Conservation (phyloP, 2,888 invertebrate genomes). For the Tipula helvola region DNA sequence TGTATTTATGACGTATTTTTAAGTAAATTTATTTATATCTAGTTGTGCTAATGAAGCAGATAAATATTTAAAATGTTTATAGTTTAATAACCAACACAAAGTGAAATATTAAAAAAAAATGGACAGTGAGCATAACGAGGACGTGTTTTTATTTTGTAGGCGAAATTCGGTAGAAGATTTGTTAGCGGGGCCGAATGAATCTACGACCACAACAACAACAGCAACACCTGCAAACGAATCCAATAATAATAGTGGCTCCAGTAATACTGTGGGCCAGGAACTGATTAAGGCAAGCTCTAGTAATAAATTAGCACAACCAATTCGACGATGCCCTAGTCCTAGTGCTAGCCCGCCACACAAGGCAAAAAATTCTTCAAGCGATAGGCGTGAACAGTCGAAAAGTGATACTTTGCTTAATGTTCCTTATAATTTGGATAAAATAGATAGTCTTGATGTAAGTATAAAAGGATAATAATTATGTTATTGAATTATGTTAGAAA, state of each 20-base stretch:
- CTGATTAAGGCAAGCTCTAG: background rate
- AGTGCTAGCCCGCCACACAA: background rate
- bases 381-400: slow-evolving; percentile 12
- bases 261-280: background rate
- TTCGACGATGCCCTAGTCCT: slow-evolving; percentile 5
- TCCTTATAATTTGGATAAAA: slow-evolving; percentile 16
- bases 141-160: slow-evolving; percentile 31
- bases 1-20: background rate
- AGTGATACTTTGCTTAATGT: slow-evolving; percentile 17
- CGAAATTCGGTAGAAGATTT: slow-evolving; percentile 53
- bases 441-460: slow-evolving; percentile 19
- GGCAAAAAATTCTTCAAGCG: background rate
- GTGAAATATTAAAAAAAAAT: background rate
- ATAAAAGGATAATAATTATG: too few relatives aligned
- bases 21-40: background rate
- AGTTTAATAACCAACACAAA: background rate
- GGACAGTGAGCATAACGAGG: background rate
- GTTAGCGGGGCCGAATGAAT: slow-evolving; percentile 51
- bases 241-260: background rate
- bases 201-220: slow-evolving; percentile 50
- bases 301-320: slow-evolving; percentile 9
- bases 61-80: background rate
- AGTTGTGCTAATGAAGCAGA: background rate
- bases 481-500: background rate
- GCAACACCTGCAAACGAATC: slow-evolving; percentile 40